These are phyloP conservation scores for Vandiemenella viatica DNA, from an alignment of 2,888 invertebrate genomes.

Conservation along the genomic window DNA sequence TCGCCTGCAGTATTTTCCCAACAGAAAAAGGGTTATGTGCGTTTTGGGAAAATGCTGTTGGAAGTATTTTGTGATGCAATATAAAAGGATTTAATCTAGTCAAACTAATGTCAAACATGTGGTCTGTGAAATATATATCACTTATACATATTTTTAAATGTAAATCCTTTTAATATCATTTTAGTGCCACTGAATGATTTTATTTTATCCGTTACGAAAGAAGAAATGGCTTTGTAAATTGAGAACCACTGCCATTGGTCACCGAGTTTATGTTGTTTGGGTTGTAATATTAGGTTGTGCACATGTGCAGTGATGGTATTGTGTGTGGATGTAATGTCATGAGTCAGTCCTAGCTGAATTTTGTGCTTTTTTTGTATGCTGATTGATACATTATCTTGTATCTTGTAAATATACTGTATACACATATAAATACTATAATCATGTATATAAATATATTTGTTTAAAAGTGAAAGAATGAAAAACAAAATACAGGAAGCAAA, in stretches of 20 bases:
- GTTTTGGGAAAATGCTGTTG: too few species aligned
- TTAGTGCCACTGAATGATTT: too few species aligned
- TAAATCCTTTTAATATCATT: too few species aligned
- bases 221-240: neutral
- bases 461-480: neutral
- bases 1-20: too few species aligned
- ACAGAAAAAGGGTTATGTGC: too few species aligned
- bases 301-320: neutral
- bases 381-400: neutral
- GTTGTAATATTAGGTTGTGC: neutral
- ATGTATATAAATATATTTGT: neutral
- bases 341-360: neutral
- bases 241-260: neutral
- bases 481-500: neutral
- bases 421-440: neutral
- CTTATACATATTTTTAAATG: too few species aligned
- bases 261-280: neutral
- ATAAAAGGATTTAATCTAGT: too few species aligned
- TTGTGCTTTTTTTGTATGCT: neutral
- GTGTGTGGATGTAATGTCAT: neutral
- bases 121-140: too few species aligned
- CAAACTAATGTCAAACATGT: too few species aligned
- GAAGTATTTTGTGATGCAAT: too few species aligned
- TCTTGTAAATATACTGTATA: neutral
- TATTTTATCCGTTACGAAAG: too few species aligned